Conservation (phyloP, 2,888 invertebrate species). For the Ariolimax columbianus region DNA sequence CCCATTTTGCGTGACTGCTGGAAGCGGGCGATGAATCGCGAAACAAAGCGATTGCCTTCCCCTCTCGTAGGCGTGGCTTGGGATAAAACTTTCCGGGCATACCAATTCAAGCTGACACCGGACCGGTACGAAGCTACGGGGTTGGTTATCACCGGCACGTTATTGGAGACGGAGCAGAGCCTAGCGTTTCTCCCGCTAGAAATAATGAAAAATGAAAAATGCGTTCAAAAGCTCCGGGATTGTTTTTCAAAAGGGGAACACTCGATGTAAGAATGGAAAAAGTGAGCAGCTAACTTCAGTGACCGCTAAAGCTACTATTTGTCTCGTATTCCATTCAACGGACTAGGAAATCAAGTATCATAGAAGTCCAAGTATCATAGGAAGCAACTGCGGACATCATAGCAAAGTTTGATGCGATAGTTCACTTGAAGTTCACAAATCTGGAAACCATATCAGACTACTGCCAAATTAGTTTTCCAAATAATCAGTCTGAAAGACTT, state of each 20-base stretch:
- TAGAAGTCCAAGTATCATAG: neutral
- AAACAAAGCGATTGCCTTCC: constrained; percentile 47
- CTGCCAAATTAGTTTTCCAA: neutral
- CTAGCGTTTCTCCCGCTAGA: neutral
- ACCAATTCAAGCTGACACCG: constrained; percentile 39
- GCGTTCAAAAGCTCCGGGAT: constrained; percentile 33
- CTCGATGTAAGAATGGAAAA: constrained; percentile 30
- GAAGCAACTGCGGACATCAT: neutral
- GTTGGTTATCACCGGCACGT: constrained; percentile 37
- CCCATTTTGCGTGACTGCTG: constrained; percentile 13
- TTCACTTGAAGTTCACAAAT: neutral
- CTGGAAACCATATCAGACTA: neutral
- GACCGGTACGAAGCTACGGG: constrained; percentile 20
- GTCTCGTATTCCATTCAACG: constrained; percentile 26
- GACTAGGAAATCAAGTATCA: neutral
- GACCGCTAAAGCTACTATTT: constrained; percentile 22
- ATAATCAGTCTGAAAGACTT: neutral
- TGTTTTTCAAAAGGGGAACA: constrained; percentile 45
- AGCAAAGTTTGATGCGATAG: neutral
- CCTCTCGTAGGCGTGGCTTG: constrained; percentile 35
- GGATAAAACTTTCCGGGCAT: constrained; percentile 6
- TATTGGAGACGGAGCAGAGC: constrained; percentile 24
- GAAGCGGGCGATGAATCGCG: constrained; percentile 25
- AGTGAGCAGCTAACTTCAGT: constrained; percentile 39
- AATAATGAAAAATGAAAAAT: constrained; percentile 4